A percentile compares a stretch with the other conserved stretches of the same genome.
These are phyloP conservation scores for Crotalus viridis DNA, from an alignment of 2,113 vertebrate species.

Conservation along the genomic window DNA sequence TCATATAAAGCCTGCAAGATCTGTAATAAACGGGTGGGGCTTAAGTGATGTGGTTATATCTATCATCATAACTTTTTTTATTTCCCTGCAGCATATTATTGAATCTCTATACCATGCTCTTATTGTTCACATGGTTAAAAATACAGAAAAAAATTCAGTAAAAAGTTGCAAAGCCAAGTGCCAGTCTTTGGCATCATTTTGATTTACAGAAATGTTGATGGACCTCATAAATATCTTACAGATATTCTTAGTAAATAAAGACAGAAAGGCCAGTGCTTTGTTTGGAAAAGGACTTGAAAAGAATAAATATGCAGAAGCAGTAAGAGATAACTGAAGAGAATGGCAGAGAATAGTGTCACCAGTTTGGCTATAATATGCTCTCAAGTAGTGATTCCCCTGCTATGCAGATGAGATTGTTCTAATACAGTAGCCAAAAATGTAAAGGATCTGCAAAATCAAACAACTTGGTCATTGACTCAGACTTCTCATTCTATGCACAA, in stretches of 20 bases:
- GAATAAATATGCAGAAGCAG: background rate
- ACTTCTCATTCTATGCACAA: background rate
- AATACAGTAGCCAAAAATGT: background rate
- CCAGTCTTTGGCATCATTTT: background rate
- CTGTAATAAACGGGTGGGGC: background rate
- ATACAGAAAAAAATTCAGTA: background rate
- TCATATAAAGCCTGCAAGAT: background rate
- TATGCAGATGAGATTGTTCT: background rate
- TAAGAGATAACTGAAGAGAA: background rate
- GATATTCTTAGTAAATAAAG: background rate
- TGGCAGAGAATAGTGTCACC: background rate
- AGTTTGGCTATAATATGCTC: background rate
- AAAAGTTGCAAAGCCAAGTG: background rate
- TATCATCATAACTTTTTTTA: background rate
- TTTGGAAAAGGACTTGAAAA: background rate
- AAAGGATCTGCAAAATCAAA: background rate
- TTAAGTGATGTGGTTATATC: background rate
- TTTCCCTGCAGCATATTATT: background rate
- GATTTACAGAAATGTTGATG: background rate
- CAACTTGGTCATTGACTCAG: background rate
- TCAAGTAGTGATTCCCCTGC: background rate
- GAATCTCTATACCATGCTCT: background rate
- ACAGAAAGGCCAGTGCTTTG: background rate
- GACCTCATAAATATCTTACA: background rate
- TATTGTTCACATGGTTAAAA: background rate